Evolutionary conservation across 2,888 invertebrate species (phyloP).

Genomic region (Apotomis turbidana): DNA sequence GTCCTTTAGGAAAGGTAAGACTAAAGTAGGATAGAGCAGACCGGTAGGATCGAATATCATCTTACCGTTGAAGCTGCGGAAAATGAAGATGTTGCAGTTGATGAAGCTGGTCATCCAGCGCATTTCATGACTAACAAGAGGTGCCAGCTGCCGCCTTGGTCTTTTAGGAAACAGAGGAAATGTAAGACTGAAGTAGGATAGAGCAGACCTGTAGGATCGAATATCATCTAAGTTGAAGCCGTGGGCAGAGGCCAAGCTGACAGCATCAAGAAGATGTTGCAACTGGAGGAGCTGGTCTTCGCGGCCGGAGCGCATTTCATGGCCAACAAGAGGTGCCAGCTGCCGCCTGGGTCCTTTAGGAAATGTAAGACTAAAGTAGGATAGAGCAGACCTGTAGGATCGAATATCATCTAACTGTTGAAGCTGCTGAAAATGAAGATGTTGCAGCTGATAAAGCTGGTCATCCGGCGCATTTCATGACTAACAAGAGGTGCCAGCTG

Average conservation of each 20-base stretch:
- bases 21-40: background rate
- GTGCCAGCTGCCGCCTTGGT: slow-evolving; percentile 98
- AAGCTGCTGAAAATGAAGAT: too few species aligned
- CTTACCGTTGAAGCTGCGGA: slow-evolving; percentile 31
- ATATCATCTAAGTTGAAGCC: too few species aligned
- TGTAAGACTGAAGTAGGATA: slow-evolving; percentile 63
- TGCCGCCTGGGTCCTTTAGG: slow-evolving; percentile 98
- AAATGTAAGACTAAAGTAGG: slow-evolving; percentile 83
- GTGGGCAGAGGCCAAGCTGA: too few species aligned
- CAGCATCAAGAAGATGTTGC: slow-evolving; percentile 84
- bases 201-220: too few species aligned
- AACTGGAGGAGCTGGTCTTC: slow-evolving; percentile 96
- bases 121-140: slow-evolving; percentile 99
- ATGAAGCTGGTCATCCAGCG: slow-evolving; percentile 97
- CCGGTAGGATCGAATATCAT: too few species aligned
- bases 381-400: too few species aligned
- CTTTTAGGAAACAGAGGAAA: slow-evolving; percentile 97
- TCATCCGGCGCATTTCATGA: slow-evolving; percentile 92
- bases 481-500: slow-evolving; percentile 98
- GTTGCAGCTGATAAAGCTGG: too few species aligned
- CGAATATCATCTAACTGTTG: too few species aligned
- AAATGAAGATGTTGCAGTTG: slow-evolving; percentile 89
- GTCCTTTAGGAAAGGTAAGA: slow-evolving; percentile 93
- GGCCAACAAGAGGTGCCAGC: slow-evolving; percentile 98
- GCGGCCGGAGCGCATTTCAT: slow-evolving; percentile 98